These are phyloP conservation scores for Gibbula magus DNA, from an alignment of 2,888 invertebrate genomes.

Conservation along the genomic window DNA sequence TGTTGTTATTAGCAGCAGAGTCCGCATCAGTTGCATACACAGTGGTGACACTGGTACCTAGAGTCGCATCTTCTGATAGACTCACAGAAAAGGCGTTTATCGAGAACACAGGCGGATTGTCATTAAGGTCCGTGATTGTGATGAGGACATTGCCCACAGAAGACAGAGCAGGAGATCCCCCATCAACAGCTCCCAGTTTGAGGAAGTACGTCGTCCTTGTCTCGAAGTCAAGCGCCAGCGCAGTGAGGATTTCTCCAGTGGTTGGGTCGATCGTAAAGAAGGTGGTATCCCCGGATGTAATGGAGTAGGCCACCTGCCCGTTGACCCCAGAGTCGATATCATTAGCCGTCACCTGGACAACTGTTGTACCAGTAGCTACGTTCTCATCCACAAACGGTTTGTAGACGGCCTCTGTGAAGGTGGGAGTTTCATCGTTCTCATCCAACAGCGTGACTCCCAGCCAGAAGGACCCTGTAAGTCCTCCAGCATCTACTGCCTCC, in stretches of 20 bases:
- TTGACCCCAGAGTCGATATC: conserved; percentile 44
- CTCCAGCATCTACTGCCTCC: conserved; percentile 50
- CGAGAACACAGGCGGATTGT: conserved; percentile 60
- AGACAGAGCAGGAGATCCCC: conserved; percentile 40
- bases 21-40: conserved; percentile 54
- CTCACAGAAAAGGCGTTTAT: conserved; percentile 48
- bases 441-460: conserved; percentile 43
- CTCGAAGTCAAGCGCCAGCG: conserved; percentile 38
- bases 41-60: conserved; percentile 50
- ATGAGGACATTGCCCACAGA: conserved; percentile 52
- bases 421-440: conserved; percentile 30
- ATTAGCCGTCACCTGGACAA: conserved; percentile 40
- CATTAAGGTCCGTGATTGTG: conserved; percentile 60
- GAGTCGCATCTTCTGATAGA: conserved; percentile 47
- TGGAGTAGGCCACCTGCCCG: conserved; percentile 20
- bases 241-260: conserved; percentile 30
- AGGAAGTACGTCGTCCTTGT: conserved; percentile 34
- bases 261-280: conserved; percentile 40
- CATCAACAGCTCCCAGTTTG: conserved; percentile 42
- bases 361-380: conserved; percentile 27
- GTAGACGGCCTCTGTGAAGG: conserved; percentile 26
- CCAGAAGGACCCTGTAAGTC: conserved; percentile 10
- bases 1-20: conserved; percentile 21
- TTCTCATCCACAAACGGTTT: conserved; percentile 28
- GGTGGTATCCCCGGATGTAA: conserved; percentile 28